Evolutionary conservation across 2,113 vertebrate species (phyloP), one percentile per base, ranked within the genome.

Genomic region (Campylorhamphus procurvoides): DNA sequence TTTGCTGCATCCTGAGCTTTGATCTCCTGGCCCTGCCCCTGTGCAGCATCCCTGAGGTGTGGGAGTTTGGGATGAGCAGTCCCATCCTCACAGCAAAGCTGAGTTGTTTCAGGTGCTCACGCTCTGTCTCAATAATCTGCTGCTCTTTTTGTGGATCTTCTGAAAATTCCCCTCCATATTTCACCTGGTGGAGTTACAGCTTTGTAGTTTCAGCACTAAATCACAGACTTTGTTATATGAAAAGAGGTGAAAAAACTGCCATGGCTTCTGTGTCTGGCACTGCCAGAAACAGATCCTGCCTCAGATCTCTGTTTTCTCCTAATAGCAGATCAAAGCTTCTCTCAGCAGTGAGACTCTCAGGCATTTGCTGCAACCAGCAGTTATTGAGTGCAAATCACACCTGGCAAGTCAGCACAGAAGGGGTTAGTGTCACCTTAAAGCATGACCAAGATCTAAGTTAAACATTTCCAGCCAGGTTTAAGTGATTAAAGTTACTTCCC

Each of bases 151-250:
- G 52, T 4, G 40, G n/a, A 59, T 33, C 44, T 39, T 46, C 20
- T 35, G 8, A 44, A 35, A 52, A 19, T 16, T 0, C 35, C 67
- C 35, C 66, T 27, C 33, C 0, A 0, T 0, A 0, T 35, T 50
- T 44, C 74, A 31, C n/a, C 29, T 6, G 31, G 55, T 27, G 73
- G 49, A 68, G 59, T 12, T 31, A 1, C 37, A 28, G 67, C 46
- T 3, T 3, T 29, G 81, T 23, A 37, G 47, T 60, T 33, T n/a
- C 4, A 53, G 47, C 66, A 25, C 47, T 18, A 53, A 63, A 50
- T 5, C 13, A 9, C 0, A 1, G 73, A 7, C 47, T 62, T 37
- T 31, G 17, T 50, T 59, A 10, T 2, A 6, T 0, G 0, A 28
- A 31, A 29, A 63, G 42, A 59, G 31, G 16, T 31, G 53, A 52